Base-by-base conservation (phyloP, 2,888 invertebrate species). In the Cheilosia scutellata region DNA sequence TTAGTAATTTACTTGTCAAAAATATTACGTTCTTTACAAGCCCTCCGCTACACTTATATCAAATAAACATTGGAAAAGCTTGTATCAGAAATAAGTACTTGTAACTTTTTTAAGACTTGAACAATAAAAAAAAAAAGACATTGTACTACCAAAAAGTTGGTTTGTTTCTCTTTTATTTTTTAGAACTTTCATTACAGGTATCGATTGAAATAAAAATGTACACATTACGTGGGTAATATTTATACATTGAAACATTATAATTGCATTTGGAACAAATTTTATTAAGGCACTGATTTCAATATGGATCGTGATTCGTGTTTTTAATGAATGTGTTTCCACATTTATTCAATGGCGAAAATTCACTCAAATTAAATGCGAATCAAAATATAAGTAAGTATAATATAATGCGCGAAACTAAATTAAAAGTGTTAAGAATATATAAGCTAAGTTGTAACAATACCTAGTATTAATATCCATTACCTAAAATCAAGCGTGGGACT, bases 41-140 rank as follows among this genome's bases (percentile, higher is more conserved):
- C 27, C 40, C 44, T 44, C 60, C 60, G 25, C 31, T 63, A 42
- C 44, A 63, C n/a, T 20, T 63, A n/a, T 47, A 63, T 29, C 29
- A 63, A 47, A 63, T 63, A 7, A 25, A 44, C 25, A 62, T 44
- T 29, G 44, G 42, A 6, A 62, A 62, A n/a, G 44, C 62, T n/a
- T 62, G 33, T 47, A 29, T 47, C 5, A 29, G 47, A 47, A 63
- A 63, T 63, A 63, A 49, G n/a, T 63, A 63, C 11, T 29, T 62
- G 29, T 62, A 62, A 33, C 33, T 33, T 33, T 33, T 33, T 33
- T 33, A 33, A 33, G 33, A 6, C 7, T 42, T 11, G 4, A n/a
- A 42, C 5, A 42, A 42, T 42, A 42, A 42, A 42, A 42, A 42
- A 42, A 42, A 13, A 13, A 11, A 42, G 4, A 42, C 11, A 11